These are phyloP conservation scores for Uloborus diversus DNA, from an alignment of 1,140 invertebrate species.

Conservation along the genomic window DNA sequence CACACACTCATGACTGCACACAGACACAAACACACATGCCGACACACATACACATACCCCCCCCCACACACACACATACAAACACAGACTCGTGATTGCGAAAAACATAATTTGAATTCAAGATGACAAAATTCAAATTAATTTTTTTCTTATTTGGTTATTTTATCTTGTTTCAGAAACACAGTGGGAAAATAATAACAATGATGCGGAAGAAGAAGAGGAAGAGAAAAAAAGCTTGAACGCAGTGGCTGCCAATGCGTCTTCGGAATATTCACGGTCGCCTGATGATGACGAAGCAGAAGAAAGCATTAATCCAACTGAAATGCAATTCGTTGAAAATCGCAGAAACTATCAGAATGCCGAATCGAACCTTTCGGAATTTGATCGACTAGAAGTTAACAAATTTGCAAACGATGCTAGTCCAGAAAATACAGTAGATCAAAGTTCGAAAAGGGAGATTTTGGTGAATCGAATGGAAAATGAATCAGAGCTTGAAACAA, in stretches of 20 bases:
- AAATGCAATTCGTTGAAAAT: neutral
- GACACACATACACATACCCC: too few relatives aligned
- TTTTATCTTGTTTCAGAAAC: slow-evolving; percentile 6
- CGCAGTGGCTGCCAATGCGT: neutral
- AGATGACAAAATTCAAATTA: too few relatives aligned
- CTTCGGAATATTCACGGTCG: neutral
- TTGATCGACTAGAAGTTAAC: slow-evolving; percentile 20
- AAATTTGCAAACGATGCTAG: slow-evolving; percentile 25
- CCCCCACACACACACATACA: too few relatives aligned
- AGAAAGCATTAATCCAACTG: neutral
- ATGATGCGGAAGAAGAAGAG: slow-evolving; percentile 49
- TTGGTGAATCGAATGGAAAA: neutral
- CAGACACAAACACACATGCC: too few relatives aligned
- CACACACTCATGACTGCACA: too few relatives aligned
- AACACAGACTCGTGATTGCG: too few relatives aligned
- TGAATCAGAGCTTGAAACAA: neutral
- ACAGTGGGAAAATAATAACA: neutral
- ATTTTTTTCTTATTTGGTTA: too few relatives aligned
- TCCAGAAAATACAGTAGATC: slow-evolving; percentile 43
- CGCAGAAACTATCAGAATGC: neutral
- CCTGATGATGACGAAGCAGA: neutral
- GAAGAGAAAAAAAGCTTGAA: slow-evolving; percentile 30
- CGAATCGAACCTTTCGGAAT: slow-evolving; percentile 1
- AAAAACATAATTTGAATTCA: too few relatives aligned
- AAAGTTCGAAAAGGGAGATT: neutral